Percentiles rank a stretch among this genome's conserved stretches.
Evolutionary conservation across 2,888 invertebrate species (phyloP).

Genomic region (Melipona beecheii): DNA sequence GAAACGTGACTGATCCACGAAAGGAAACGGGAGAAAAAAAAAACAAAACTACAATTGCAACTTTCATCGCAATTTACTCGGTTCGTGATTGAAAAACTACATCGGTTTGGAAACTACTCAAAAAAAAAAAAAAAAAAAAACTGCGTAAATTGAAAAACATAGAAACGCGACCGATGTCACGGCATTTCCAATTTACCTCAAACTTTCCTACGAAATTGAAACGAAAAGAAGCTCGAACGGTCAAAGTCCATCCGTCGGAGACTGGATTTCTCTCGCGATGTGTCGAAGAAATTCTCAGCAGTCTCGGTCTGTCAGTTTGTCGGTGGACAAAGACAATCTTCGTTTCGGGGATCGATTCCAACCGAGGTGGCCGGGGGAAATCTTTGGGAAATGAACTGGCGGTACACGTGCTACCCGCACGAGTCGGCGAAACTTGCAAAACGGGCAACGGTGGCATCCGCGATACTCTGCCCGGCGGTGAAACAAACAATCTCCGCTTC

Average conservation of each 20-base stretch:
- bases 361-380: not conserved
- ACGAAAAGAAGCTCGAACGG: not conserved
- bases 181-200: not conserved
- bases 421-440: constrained; percentile 17
- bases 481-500: constrained; percentile 58
- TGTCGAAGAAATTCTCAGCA: not conserved
- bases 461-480: constrained; percentile 36
- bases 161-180: not conserved
- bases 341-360: not conserved
- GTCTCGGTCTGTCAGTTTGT: not conserved
- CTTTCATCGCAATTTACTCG: not conserved
- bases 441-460: constrained; percentile 1
- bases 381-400: constrained; percentile 14
- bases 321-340: not conserved
- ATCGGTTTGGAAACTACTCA: no score
- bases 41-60: not conserved
- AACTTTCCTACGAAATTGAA: not conserved
- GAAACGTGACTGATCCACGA: not conserved
- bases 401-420: not conserved
- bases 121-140: not conserved
- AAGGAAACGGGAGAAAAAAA: no score
- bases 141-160: not conserved
- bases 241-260: not conserved
- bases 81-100: not conserved
- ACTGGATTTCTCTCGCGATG: not conserved